Base-by-base conservation (phyloP, 2,888 invertebrate genomes). In the Lasioglossum marginatum region DNA sequence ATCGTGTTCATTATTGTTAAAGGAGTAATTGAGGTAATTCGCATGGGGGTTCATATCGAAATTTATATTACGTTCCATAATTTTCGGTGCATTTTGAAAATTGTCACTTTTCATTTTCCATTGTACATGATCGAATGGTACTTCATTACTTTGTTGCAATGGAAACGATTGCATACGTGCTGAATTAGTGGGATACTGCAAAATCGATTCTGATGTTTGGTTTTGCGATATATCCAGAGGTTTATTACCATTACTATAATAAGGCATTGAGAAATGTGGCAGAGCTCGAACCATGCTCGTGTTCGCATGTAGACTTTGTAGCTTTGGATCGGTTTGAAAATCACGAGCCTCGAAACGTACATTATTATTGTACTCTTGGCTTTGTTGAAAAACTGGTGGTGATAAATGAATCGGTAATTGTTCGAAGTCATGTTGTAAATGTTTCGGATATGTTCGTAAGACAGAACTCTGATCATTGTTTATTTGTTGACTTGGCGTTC, bases 11-110 rank as follows among this genome's bases (percentile, higher is more conserved):
- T 75, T 5, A 27, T 43, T 73, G 43, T 23, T 66, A n/a, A 73
- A 43, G 2, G 82, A 73, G 12, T 79, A 72, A 27, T 81, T 43
- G 27, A 77, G 48, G 43, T 87, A 87, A 68, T 57, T 82, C 8
- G 87, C 48, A 10, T 74, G 40, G 8, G 48, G 34, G 48, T 71
- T 43, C 37, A 43, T 31, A 1, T 45, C 23, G 12, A 43, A 45
- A 43, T 31, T 83, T 19, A 63, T 12, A 8, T 34, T 27, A 23
- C 34, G 45, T 23, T 76, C 34, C 8, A 12, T 3, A 4, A 14
- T 37, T 12, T 10, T 12, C 12, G 74, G 40, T 4, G 60, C 23
- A 4, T 73, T 48, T 40, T 43, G 52, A 19, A 57, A 63, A 1
- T 10, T 19, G 31, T 43, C 45, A 16, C 31, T 68, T 1, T 37